Evolutionary conservation across 2,888 invertebrate species (phyloP).

Genomic region (Chouioia cunea): DNA sequence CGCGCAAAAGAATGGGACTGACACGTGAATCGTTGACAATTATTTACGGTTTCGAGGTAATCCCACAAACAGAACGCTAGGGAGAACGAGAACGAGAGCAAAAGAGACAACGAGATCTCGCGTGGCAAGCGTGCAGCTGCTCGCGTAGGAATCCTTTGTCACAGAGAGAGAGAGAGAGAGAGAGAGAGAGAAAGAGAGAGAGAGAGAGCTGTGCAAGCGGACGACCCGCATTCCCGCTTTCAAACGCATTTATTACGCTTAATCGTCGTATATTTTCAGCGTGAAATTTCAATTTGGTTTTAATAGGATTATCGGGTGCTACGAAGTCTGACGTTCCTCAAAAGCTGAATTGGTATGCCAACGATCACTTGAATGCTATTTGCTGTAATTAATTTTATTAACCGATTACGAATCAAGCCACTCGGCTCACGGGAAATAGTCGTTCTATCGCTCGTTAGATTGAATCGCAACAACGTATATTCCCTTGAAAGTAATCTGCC

Average conservation of each 20-base stretch:
- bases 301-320: slow-evolving; percentile 35
- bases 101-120: too few species aligned
- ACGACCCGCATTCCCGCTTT: slow-evolving; percentile 12
- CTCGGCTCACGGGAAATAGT: not conserved
- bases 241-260: slow-evolving; percentile 23
- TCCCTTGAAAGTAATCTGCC: too few species aligned
- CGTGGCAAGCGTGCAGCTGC: too few species aligned
- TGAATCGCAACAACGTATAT: too few species aligned
- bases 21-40: slow-evolving; percentile 33
- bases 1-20: slow-evolving; percentile 14
- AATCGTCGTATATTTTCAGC: slow-evolving; percentile 23
- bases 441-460: not conserved
- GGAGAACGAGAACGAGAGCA: not conserved
- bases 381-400: slow-evolving; percentile 30
- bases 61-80: slow-evolving; percentile 38
- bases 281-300: slow-evolving; percentile 35
- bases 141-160: slow-evolving; percentile 36
- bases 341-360: slow-evolving; percentile 2
- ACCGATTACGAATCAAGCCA: slow-evolving; percentile 6
- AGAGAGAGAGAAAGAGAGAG: too few species aligned
- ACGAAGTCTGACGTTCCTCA: slow-evolving; percentile 11
- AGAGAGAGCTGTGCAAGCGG: not conserved
- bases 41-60: slow-evolving; percentile 38
- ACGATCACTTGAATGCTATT: not conserved
- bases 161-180: not conserved